Percentiles rank a stretch among this genome's conserved stretches.
These are phyloP conservation scores for Datnioides undecimradiatus DNA, from an alignment of 2,113 vertebrate species.

Conservation along the genomic window DNA sequence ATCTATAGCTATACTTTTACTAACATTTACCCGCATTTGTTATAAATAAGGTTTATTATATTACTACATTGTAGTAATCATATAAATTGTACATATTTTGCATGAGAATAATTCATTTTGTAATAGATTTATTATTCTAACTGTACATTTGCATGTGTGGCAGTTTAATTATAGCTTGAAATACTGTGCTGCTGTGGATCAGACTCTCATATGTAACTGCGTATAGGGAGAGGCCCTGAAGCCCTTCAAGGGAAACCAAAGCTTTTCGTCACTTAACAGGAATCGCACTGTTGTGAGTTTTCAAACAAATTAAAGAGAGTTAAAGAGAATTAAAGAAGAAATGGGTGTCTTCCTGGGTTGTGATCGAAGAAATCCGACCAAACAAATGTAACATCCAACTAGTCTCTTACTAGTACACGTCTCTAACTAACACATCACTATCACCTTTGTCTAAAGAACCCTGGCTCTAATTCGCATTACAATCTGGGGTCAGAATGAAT, in stretches of 20 bases:
- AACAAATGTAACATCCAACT: not conserved
- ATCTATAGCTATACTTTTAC: slow-evolving; percentile 20
- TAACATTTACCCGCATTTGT: not conserved
- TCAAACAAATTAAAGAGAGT: too few relatives aligned
- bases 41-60: not conserved
- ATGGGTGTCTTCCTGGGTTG: too few relatives aligned
- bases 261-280: not conserved
- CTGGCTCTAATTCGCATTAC: not conserved
- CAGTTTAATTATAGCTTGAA: not conserved
- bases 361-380: too few relatives aligned
- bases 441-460: not conserved
- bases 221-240: not conserved
- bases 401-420: not conserved
- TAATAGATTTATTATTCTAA: not conserved
- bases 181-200: not conserved
- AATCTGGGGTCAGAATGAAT: not conserved
- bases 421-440: not conserved
- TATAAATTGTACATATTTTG: not conserved
- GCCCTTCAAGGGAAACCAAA: not conserved
- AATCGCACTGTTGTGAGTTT: not conserved
- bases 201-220: not conserved
- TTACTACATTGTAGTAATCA: not conserved
- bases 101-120: not conserved
- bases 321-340: too few relatives aligned
- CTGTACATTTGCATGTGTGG: too few relatives aligned